A percentile compares a stretch with the other conserved stretches of the same genome.
Evolutionary conservation across 2,113 vertebrate species (phyloP).

Genomic region (Alectura lathami): DNA sequence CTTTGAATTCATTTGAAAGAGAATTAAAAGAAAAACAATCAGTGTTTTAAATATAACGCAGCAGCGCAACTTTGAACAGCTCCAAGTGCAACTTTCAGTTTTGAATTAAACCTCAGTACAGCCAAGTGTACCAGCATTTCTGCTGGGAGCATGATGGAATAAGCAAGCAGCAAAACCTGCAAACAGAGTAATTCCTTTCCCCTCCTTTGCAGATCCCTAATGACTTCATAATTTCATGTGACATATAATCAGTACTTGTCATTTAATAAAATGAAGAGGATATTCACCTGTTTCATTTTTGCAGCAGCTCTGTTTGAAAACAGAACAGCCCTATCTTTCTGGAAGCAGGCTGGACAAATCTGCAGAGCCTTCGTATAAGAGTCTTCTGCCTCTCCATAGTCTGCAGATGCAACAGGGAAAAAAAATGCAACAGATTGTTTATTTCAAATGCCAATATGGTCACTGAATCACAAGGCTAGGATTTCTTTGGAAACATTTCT

Average conservation of each 20-base stretch:
- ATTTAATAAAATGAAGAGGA: neutral
- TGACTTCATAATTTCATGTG: neutral
- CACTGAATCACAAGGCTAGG: neutral
- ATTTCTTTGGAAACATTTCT: neutral
- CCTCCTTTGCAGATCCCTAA: neutral
- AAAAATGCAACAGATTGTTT: neutral
- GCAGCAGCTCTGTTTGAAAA: slow-evolving; percentile 91
- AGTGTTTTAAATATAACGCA: neutral
- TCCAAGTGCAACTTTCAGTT: neutral
- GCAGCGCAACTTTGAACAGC: neutral
- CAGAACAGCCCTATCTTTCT: slow-evolving; percentile 84
- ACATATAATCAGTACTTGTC: neutral
- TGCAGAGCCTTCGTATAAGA: slow-evolving; percentile 81
- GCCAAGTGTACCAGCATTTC: neutral
- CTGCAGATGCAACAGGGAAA: slow-evolving; percentile 65
- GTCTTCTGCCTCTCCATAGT: slow-evolving; percentile 82
- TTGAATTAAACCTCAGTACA: neutral
- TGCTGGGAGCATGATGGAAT: neutral
- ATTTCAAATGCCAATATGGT: neutral
- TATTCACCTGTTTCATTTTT: slow-evolving; percentile 85
- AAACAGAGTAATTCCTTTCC: neutral
- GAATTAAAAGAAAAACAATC: neutral
- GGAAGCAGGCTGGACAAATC: slow-evolving; percentile 82
- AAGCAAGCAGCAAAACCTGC: neutral
- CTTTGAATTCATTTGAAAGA: neutral